Conservation (phyloP, 37 sponge, comb jelly and placozoan species). For the Eunapius fragilis region DNA sequence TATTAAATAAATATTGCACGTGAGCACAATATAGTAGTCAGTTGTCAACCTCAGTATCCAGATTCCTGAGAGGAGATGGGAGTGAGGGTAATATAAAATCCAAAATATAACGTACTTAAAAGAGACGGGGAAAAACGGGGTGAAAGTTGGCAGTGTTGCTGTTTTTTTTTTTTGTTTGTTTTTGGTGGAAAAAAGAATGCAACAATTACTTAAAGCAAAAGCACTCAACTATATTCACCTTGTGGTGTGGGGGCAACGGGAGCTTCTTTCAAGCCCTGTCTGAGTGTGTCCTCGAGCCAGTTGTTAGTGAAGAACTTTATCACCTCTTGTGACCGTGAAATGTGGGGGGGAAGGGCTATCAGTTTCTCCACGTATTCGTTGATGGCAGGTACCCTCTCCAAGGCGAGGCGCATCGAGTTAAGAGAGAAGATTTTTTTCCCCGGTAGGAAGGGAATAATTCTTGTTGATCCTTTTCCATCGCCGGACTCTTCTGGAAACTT, state of each 20-base stretch:
- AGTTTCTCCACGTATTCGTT: conserved; percentile 64
- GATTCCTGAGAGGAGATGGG: not conserved
- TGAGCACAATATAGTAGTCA: not conserved
- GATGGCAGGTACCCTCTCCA: conserved; percentile 67
- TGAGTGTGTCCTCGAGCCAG: conserved; percentile 65
- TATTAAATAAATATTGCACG: not conserved
- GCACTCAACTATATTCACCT: not conserved
- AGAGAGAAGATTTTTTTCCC: conserved; percentile 74
- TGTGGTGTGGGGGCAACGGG: not conserved
- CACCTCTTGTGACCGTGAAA: conserved; percentile 28
- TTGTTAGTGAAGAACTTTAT: conserved; percentile 63
- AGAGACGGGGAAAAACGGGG: not conserved
- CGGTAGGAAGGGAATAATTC: conserved; percentile 80
- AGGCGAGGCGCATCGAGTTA: conserved; percentile 63
- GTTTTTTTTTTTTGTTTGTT: no score
- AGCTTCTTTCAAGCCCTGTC: not conserved
- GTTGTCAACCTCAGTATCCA: not conserved
- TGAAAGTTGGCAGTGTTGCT: not conserved
- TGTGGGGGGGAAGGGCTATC: conserved; percentile 37
- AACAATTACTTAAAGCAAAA: not conserved
- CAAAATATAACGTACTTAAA: not conserved
- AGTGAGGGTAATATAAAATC: not conserved
- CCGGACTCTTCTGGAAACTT: conserved; percentile 84
- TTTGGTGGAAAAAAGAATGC: not conserved
- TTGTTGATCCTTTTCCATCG: conserved; percentile 3